A percentile compares a stretch with the other conserved stretches of the same genome.
Conservation (phyloP, 2,113 vertebrate genomes). For the Gobiocypris rarus region DNA sequence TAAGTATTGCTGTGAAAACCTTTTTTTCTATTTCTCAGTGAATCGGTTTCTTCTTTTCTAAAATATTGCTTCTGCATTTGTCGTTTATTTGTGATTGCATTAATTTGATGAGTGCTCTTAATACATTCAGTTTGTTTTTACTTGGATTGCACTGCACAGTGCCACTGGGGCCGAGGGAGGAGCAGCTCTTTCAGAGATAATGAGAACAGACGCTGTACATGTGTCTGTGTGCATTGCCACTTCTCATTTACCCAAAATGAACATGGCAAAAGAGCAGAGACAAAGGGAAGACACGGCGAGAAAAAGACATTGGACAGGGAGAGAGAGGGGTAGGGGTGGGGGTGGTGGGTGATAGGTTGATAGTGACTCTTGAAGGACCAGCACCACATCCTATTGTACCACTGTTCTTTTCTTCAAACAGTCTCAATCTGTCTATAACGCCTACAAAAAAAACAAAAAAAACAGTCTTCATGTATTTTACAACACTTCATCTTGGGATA, state of each 20-base stretch:
- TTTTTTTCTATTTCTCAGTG: neutral
- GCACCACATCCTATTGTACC: too few species aligned
- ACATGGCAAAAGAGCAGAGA: constrained; percentile 61
- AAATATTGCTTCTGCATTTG: neutral
- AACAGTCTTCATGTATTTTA: too few species aligned
- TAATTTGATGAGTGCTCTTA: constrained; percentile 13
- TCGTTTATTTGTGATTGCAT: constrained; percentile 17
- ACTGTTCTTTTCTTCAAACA: too few species aligned
- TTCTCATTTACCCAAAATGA: constrained; percentile 67
- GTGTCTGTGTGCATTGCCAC: constrained; percentile 71
- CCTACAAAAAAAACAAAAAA: too few species aligned
- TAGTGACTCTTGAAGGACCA: too few species aligned
- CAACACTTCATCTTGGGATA: too few species aligned
- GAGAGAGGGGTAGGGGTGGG: neutral
- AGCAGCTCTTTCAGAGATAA: constrained; percentile 61
- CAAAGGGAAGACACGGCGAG: constrained; percentile 43
- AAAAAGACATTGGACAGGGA: constrained; percentile 22
- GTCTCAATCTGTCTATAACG: too few species aligned
- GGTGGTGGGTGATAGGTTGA: too few species aligned
- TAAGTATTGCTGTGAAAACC: neutral
- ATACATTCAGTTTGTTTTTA: constrained; percentile 17
- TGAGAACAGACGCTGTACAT: constrained; percentile 72
- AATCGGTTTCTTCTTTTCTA: neutral
- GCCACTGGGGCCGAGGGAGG: constrained; percentile 55
- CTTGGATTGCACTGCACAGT: constrained; percentile 54